Conservation (phyloP, 2,888 invertebrate species). For the Drosophila paramelanica region DNA sequence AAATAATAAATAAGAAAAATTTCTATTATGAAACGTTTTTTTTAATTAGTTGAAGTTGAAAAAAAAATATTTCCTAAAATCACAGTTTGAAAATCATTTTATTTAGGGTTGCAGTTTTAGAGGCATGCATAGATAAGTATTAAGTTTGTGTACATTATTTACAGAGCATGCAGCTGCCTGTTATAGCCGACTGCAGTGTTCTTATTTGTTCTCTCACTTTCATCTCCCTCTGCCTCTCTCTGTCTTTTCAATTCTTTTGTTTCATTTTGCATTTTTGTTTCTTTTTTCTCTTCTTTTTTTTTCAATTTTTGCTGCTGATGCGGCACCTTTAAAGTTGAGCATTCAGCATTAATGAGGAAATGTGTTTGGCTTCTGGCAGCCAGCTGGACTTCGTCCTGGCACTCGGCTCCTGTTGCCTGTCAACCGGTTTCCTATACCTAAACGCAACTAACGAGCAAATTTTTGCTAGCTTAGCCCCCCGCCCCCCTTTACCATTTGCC, state of each 20-base stretch:
- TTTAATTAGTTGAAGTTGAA: too few species aligned
- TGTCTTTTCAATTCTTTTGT: not conserved
- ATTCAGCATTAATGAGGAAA: slow-evolving; percentile 57
- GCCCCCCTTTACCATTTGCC: not conserved
- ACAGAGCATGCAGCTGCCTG: not conserved
- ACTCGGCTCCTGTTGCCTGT: slow-evolving; percentile 31
- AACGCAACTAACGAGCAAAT: slow-evolving; percentile 49
- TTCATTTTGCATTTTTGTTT: not conserved
- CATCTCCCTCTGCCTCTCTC: slow-evolving; percentile 10
- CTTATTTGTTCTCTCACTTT: not conserved
- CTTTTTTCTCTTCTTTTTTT: not conserved
- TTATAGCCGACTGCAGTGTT: not conserved
- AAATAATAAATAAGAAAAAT: too few species aligned
- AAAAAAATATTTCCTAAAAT: too few species aligned
- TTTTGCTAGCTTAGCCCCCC: slow-evolving; percentile 24
- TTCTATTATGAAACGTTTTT: too few species aligned
- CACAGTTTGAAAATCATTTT: too few species aligned
- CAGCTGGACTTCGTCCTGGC: slow-evolving; percentile 15
- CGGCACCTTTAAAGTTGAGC: slow-evolving; percentile 48
- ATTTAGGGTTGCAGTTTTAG: too few species aligned
- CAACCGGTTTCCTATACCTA: slow-evolving; percentile 44
- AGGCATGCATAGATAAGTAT: too few species aligned
- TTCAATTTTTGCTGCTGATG: slow-evolving; percentile 36
- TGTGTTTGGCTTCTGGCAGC: slow-evolving; percentile 9
- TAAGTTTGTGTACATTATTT: not conserved